phyloP scores from a whole-genome alignment of 2,113 vertebrate genomes.

The Chaetodon trifascialis region DNA sequence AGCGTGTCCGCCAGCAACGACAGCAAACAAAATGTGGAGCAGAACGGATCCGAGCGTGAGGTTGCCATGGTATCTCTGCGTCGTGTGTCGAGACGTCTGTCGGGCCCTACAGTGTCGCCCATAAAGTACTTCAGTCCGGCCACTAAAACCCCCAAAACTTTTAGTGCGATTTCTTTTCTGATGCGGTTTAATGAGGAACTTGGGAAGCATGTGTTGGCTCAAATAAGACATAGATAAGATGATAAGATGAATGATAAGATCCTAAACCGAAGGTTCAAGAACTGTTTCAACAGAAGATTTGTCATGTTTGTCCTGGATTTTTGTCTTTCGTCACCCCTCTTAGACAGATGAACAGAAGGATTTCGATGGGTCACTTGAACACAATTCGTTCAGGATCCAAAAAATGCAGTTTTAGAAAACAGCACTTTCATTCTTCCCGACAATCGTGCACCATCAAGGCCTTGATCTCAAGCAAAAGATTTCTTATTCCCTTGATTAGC shows the following conservation, averaged over 20 bases:
- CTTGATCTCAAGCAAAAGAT: neutral
- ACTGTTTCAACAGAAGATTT: neutral
- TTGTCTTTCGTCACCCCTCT: neutral
- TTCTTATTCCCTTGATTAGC: no score
- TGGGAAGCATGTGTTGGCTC: neutral
- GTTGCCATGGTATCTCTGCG: slow-evolving; percentile 59
- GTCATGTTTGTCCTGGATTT: no score
- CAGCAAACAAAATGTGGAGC: slow-evolving; percentile 6
- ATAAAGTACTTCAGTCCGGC: slow-evolving; percentile 1
- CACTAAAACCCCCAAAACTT: slow-evolving; percentile 3
- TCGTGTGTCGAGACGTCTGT: slow-evolving; percentile 47
- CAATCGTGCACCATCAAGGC: neutral
- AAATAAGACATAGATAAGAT: no score
- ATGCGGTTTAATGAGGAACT: neutral
- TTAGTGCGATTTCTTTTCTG: neutral
- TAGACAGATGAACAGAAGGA: neutral
- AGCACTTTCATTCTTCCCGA: no score
- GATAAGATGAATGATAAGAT: no score
- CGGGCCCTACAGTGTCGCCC: slow-evolving; percentile 10
- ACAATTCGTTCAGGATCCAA: neutral
- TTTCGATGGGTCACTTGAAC: no score
- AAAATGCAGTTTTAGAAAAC: no score
- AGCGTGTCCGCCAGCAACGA: slow-evolving; percentile 4
- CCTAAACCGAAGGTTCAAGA: no score
- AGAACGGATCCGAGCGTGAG: slow-evolving; percentile 40